Percentiles rank a stretch among this genome's conserved stretches.
Conservation (phyloP, 2,113 vertebrate genomes). For the Brienomyrus brachyistius region DNA sequence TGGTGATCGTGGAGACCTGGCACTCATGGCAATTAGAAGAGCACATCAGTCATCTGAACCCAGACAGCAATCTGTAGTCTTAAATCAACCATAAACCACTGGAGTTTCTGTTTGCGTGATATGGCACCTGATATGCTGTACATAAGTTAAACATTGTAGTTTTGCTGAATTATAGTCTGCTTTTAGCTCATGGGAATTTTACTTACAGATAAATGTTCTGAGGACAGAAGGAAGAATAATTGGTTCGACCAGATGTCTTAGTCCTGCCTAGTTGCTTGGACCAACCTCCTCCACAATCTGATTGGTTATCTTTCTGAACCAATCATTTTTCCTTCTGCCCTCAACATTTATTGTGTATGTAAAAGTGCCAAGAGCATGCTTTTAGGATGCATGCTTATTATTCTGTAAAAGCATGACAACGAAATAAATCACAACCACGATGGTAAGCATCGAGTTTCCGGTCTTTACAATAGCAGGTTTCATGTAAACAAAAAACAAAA, state of each 20-base stretch:
- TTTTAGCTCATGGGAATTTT: background rate
- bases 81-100: background rate
- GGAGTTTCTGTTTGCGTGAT: background rate
- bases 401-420: background rate
- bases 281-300: too few relatives aligned
- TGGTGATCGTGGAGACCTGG: background rate
- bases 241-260: too few relatives aligned
- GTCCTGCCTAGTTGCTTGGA: too few relatives aligned
- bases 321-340: background rate
- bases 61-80: background rate
- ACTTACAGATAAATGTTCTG: too few relatives aligned
- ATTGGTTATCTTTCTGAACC: background rate
- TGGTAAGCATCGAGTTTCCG: background rate
- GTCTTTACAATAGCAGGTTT: background rate
- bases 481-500: background rate
- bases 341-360: background rate
- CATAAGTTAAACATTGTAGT: background rate
- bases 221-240: too few relatives aligned
- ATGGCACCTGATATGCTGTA: background rate
- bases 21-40: background rate
- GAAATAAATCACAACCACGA: background rate
- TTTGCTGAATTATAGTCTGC: background rate
- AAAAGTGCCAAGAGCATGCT: background rate
- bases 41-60: background rate
- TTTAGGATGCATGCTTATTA: background rate